Evolutionary conservation across 2,888 invertebrate species (phyloP), one percentile per base, ranked within the genome.

Genomic region (Agapostemon virescens): DNA sequence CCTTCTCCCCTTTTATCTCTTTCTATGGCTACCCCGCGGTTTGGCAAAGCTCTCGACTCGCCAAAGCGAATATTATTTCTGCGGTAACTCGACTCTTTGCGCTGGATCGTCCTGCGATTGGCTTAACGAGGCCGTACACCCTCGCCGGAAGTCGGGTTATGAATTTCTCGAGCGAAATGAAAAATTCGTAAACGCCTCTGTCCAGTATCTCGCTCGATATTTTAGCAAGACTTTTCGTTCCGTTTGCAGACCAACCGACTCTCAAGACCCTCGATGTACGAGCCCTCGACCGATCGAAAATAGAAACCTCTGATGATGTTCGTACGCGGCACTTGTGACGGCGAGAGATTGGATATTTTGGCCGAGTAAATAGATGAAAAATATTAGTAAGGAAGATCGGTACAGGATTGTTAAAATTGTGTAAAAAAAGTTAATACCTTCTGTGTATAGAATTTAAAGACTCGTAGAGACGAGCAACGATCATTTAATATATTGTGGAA

Each of bases 31-130:
- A 61, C 40, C 45, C 63, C 70, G 74, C 64, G 72, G 84, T 84
- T 86, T 83, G 77, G 76, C 75, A 81, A 79, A 77, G 69, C 86
- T 79, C 77, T 74, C 69, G 82, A 77, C 79, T 71, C 74, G 26
- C 63, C 75, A 69, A 64, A 74, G 63, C 81, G 86, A 79, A 85
- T 85, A 85, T 85, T 85, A 85, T 85, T 82, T 84, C 81, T 86
- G 68, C 71, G 69, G 69, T 52, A 66, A 77, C 74, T 52, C 55
- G 68, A 49, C 79, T 74, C 75, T 85, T 84, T 81, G 71, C 36
- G 23, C 74, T 5, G 49, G 61, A 75, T 15, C 11, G 30, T 17
- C 2, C 3, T 26, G 13, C 40, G 77, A 66, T 69, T 66, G 40
- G 82, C 49, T 74, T 77, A 82, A 74, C 78, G 78, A 69, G 64